Evolutionary conservation across 2,113 vertebrate genomes (phyloP), one percentile per base, ranked within the genome.

Genomic region (Orthonyx spaldingii): DNA sequence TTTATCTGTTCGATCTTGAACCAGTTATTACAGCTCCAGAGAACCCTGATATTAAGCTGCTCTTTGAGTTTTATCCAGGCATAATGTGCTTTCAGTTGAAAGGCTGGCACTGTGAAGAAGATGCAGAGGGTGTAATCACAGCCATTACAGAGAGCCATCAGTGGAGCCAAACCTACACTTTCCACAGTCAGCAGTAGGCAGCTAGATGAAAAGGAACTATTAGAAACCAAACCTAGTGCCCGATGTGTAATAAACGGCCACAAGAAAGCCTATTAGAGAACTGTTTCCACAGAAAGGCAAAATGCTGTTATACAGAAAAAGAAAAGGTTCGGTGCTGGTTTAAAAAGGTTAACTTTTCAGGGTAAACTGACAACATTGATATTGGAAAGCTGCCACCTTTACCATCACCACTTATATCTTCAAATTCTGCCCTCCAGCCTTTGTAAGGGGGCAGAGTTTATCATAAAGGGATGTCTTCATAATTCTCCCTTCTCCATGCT

Each of bases 51-150:
- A 98, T 98, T 97, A 98, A 98, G 96, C 97, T 70, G 96, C 97
- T 98, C 97, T 98, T 97, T 97, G 97, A 97, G 96, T 96, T 97
- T 96, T 96, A 97, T 97, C 97, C 97, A 96, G 97, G 97, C 96
- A 94, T 98, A 98, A 98, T 96, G 97, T 92, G 95, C 94, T 93
- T 97, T 98, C 89, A 61, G 39, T 81, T 98, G 97, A 98, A 97
- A 97, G 97, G 97, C 97, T 97, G 96, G 98, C 90, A 94, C 95
- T 81, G 97, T 93, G 97, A 97, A 96, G 97, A 97, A 96, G 97
- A 97, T 94, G 96, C 97, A 68, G 97, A 97, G 98, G 97, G 97
- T 97, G 96, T 98, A 98, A 98, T 98, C 97, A 98, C 97, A 97
- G 97, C 97, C 97, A 97, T 97, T 97, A 98, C 91, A 72, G 79